Conservation (phyloP, 64 coral and sea anemone species). For the Montipora foliosa region DNA sequence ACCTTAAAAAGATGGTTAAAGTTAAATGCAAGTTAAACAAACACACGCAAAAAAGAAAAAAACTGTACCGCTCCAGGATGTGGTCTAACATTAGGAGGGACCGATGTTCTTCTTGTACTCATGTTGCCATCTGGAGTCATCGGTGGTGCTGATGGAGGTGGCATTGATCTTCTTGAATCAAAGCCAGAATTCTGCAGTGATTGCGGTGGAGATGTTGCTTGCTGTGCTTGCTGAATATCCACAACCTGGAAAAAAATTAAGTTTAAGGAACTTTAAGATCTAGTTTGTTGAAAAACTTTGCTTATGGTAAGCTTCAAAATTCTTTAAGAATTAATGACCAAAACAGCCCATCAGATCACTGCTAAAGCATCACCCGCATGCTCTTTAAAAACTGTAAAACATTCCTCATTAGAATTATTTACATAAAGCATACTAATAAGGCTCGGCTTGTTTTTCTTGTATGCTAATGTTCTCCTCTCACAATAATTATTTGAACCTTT, state of each 20-base stretch:
- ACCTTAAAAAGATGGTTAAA: not conserved
- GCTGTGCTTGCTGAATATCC: constrained; percentile 9
- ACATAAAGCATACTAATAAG: too few relatives aligned
- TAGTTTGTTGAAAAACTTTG: not conserved
- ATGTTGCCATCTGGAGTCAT: not conserved
- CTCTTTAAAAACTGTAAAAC: too few relatives aligned
- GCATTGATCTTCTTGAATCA: constrained; percentile 39
- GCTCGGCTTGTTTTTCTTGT: too few relatives aligned
- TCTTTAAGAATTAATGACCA: too few relatives aligned
- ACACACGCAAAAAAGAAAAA: not conserved
- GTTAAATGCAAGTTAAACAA: not conserved
- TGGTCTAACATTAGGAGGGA: constrained; percentile 26
- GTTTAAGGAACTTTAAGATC: not conserved
- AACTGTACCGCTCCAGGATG: not conserved
- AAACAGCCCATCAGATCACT: too few relatives aligned
- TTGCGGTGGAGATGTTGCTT: not conserved
- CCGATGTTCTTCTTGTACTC: constrained; percentile 23
- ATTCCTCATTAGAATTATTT: too few relatives aligned
- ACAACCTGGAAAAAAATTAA: constrained; percentile 4
- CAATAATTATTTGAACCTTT: too few relatives aligned
- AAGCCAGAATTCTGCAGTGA: not conserved
- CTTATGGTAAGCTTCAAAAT: too few relatives aligned
- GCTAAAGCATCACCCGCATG: too few relatives aligned
- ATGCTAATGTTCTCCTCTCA: too few relatives aligned
- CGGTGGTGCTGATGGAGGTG: not conserved